Conservation (phyloP, 2,797 vertebrate species). For the Neosalanx taihuensis region DNA sequence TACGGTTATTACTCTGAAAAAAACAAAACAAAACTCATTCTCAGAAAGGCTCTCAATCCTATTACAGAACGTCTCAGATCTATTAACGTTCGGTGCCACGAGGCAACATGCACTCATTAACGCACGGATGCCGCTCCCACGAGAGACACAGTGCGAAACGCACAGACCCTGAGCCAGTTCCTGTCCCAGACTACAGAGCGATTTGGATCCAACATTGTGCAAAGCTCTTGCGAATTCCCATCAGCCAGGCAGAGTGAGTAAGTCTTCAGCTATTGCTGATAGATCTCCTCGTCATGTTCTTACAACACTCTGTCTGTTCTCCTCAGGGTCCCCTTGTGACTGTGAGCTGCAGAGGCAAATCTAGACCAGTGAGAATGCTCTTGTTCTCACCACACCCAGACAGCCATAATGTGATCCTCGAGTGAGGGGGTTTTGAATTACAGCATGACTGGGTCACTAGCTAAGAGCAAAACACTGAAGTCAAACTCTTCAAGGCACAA, state of each 20-base stretch:
- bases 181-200: conserved; percentile 43
- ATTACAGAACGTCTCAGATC: conserved; percentile 1
- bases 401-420: conserved; percentile 16
- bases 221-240: conserved; percentile 54
- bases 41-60: too few relatives aligned
- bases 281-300: conserved; percentile 55
- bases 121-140: conserved; percentile 26
- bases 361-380: conserved; percentile 39
- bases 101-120: conserved; percentile 14
- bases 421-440: too few relatives aligned
- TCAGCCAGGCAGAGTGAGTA: conserved; percentile 54
- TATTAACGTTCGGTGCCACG: conserved; percentile 6
- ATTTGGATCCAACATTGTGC: conserved; percentile 57
- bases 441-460: too few relatives aligned
- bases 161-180: background rate
- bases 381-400: conserved; percentile 52
- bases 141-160: conserved; percentile 9
- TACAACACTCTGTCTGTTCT: conserved; percentile 64
- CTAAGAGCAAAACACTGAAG: conserved; percentile 1
- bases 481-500: too few relatives aligned
- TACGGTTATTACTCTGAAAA: conserved; percentile 23
- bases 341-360: conserved; percentile 33
- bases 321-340: conserved; percentile 58
- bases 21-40: too few relatives aligned
- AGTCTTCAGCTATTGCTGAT: conserved; percentile 57